Base-by-base conservation (phyloP, 2,113 vertebrate species). In the Alces alces region DNA sequence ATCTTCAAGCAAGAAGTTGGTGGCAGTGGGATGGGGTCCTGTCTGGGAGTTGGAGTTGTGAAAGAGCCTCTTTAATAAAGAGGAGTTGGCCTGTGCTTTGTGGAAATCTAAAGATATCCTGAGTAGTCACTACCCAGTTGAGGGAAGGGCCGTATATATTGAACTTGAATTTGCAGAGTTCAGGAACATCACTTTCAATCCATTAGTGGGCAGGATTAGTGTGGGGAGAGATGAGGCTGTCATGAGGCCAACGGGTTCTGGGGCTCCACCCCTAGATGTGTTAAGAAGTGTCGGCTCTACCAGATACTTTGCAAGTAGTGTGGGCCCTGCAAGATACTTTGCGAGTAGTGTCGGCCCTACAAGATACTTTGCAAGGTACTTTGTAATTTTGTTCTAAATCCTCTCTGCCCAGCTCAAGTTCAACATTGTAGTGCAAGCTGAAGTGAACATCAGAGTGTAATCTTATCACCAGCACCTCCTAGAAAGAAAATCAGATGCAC, bases 1-100 rank as follows among this genome's bases (percentile, higher is more conserved):
- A 1, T 13, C 5, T 39, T 0, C 4, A 39, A 19, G n/a, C 17
- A 2, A 28, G 64, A 16, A 17, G 3, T 3, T 3, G 21, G 43
- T 70, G 64, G 57, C 39, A 30, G 30, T 4, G 3, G 17, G 36
- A 15, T 36, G 66, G 66, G 30, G 27, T 61, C 2, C 0, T 60
- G 23, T 54, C 76, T 60, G 78, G 23, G 21, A 78, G 12, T 13
- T 66, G 66, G 64, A 5, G 12, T 61, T 93, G 58, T 23, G 9
- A 57, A 52, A 47, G 64, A 25, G 2, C 9, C 55, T 47, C 19
- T n/a, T 91, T 76, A 33, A 52, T 50, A 33, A 52, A 12, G 19
- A 25, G 5, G 10, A 83, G 1, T 45, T 21, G 57, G 6, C 52
- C 61, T 33, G 33, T 61, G 39, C 30, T 76, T 52, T 25, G 1